A percentile compares a stretch with the other conserved stretches of the same genome.
Conservation (phyloP, 2,888 invertebrate species). For the Cephonodes hylas region DNA sequence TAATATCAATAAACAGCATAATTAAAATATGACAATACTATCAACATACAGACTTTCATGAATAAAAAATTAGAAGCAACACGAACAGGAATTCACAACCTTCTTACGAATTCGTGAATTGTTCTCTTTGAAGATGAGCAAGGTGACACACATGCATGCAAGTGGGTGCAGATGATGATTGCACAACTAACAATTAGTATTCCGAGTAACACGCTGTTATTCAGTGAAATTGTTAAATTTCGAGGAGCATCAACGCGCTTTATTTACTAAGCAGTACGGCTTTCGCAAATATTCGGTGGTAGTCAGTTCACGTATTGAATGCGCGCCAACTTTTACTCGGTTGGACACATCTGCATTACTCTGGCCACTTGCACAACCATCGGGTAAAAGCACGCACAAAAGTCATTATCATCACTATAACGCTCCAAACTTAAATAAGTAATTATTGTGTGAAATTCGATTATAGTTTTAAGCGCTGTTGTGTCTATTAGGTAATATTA, state of each 20-base stretch:
- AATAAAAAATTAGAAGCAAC: background rate
- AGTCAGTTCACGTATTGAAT: slow-evolving; percentile 53
- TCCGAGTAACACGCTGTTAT: slow-evolving; percentile 47
- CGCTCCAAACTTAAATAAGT: background rate
- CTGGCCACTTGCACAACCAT: slow-evolving; percentile 9
- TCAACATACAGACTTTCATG: too few species aligned
- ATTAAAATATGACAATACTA: too few species aligned
- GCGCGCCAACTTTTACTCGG: slow-evolving; percentile 54
- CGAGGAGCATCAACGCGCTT: slow-evolving; percentile 51
- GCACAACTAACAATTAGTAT: slow-evolving; percentile 47
- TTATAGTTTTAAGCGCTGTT: too few species aligned
- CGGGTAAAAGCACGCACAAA: slow-evolving; percentile 18
- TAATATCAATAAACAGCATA: too few species aligned
- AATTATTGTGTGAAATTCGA: background rate
- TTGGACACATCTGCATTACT: slow-evolving; percentile 24
- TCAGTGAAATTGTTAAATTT: slow-evolving; percentile 74
- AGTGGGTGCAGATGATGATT: slow-evolving; percentile 12
- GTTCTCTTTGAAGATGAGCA: background rate
- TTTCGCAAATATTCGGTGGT: slow-evolving; percentile 59
- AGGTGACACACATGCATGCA: background rate
- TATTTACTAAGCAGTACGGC: slow-evolving; percentile 60
- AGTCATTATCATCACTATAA: background rate
- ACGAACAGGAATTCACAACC: background rate
- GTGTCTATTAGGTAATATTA: too few species aligned
- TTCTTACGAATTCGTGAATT: background rate